A percentile compares a stretch with the other conserved stretches of the same genome.
Conservation (phyloP, 2,797 vertebrate species). For the Pachyuromys duprasi region DNA sequence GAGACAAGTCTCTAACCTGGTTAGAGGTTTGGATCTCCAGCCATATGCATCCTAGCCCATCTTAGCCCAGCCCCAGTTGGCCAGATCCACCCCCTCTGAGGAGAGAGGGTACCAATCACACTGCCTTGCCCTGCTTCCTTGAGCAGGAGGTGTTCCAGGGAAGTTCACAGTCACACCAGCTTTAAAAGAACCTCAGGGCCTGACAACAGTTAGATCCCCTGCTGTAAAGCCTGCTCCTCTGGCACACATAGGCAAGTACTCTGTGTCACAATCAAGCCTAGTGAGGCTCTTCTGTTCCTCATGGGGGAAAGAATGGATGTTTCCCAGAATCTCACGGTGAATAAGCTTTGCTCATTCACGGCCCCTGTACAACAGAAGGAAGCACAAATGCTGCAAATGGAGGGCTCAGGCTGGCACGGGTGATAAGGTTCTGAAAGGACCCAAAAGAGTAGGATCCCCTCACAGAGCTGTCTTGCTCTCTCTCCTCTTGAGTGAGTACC, state of each 20-base stretch:
- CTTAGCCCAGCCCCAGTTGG: rapidly evolving
- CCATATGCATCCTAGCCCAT: not conserved
- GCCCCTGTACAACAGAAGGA: rapidly evolving
- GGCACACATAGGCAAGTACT: not conserved
- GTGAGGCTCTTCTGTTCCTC: not conserved
- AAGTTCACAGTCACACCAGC: not conserved
- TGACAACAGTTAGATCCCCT: too few relatives aligned
- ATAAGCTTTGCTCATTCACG: rapidly evolving
- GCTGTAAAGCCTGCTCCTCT: not conserved
- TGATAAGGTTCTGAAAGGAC: not conserved
- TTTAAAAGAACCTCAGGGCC: not conserved
- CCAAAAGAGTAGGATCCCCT: not conserved
- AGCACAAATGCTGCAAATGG: rapidly evolving
- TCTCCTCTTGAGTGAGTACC: not conserved
- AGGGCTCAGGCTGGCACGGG: rapidly evolving
- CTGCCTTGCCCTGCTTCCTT: not conserved
- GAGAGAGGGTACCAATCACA: not conserved
- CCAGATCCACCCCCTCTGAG: rapidly evolving
- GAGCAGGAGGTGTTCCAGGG: not conserved
- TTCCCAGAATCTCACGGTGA: not conserved
- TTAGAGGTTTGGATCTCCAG: too few relatives aligned
- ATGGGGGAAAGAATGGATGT: rapidly evolving
- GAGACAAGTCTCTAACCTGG: not conserved
- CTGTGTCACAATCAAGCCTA: not conserved
- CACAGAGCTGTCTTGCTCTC: not conserved